These are phyloP conservation scores for Aleiodes testaceus DNA, from an alignment of 2,888 invertebrate species.

Conservation along the genomic window DNA sequence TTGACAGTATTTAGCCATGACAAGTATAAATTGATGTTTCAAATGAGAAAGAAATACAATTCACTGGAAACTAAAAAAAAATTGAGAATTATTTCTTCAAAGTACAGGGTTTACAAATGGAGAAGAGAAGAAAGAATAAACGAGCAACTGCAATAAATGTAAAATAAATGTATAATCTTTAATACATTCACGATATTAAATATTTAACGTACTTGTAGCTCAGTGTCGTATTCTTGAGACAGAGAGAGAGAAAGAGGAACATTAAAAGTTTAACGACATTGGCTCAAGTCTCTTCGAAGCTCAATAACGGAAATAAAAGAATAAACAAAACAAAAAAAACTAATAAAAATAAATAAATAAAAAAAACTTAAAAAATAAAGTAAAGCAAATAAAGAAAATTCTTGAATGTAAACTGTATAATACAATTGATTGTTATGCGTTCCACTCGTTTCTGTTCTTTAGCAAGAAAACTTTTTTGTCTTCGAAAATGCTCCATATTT, in stretches of 20 bases:
- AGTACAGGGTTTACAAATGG: slow-evolving; percentile 57
- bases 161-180: slow-evolving; percentile 68
- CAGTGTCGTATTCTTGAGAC: slow-evolving; percentile 50
- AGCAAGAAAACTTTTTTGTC: slow-evolving; percentile 55
- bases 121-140: slow-evolving; percentile 19
- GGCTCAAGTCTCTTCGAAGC: slow-evolving; percentile 57
- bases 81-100: slow-evolving; percentile 28
- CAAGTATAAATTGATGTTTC: slow-evolving; percentile 10
- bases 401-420: slow-evolving; percentile 66
- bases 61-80: slow-evolving; percentile 14
- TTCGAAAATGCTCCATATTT: slow-evolving; percentile 41
- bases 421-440: slow-evolving; percentile 67
- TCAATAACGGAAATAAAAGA: slow-evolving; percentile 49
- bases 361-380: slow-evolving; percentile 43
- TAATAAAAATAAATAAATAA: slow-evolving; percentile 38
- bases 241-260: slow-evolving; percentile 9
- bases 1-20: slow-evolving; percentile 2
- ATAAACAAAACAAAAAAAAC: slow-evolving; percentile 37
- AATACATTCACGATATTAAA: slow-evolving; percentile 56
- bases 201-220: slow-evolving; percentile 57
- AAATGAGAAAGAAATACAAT: slow-evolving; percentile 8
- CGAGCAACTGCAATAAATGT: slow-evolving; percentile 67
- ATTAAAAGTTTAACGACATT: slow-evolving; percentile 51
- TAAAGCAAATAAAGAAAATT: slow-evolving; percentile 55
- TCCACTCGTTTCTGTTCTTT: slow-evolving; percentile 65